Evolutionary conservation across 2,888 invertebrate genomes (phyloP).

Genomic region (Boloria euphrosyne): DNA sequence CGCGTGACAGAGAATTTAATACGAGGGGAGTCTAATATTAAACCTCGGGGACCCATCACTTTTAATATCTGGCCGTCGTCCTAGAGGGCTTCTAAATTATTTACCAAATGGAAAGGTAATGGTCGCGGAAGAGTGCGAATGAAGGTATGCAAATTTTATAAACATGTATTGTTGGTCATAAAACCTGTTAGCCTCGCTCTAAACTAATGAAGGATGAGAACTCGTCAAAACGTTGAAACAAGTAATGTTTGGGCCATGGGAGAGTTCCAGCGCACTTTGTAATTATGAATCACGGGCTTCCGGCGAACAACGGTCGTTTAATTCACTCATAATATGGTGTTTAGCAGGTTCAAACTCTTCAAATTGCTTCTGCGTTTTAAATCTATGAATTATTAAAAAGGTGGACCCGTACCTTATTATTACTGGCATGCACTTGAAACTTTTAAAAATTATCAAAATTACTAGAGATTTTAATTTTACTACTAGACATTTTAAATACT

Average conservation of each 20-base stretch:
- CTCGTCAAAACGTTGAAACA: slow-evolving; percentile 48
- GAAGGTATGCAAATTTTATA: slow-evolving; percentile 81
- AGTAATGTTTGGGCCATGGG: slow-evolving; percentile 53
- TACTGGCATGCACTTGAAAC: too few species aligned
- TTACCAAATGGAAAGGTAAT: slow-evolving; percentile 82
- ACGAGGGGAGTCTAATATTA: slow-evolving; percentile 82
- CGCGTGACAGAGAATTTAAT: slow-evolving; percentile 82
- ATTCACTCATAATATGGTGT: slow-evolving; percentile 37
- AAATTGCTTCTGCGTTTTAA: slow-evolving; percentile 13
- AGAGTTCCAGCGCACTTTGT: slow-evolving; percentile 59
- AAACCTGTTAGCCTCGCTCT: slow-evolving; percentile 60
- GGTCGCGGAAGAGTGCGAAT: slow-evolving; percentile 78
- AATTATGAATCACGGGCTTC: slow-evolving; percentile 58
- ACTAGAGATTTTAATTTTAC: too few species aligned
- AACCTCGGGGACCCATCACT: slow-evolving; percentile 82
- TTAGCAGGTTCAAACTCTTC: slow-evolving; percentile 35
- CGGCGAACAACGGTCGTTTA: slow-evolving; percentile 38
- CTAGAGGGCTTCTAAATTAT: slow-evolving; percentile 81
- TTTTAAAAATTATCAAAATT: too few species aligned
- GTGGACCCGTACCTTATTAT: not conserved
- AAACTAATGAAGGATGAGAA: slow-evolving; percentile 64
- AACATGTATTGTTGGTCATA: slow-evolving; percentile 71
- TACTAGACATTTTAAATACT: too few species aligned
- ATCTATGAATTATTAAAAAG: slow-evolving; percentile 11
- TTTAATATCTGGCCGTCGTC: slow-evolving; percentile 80